Evolutionary conservation across 1,140 invertebrate species (phyloP).

Genomic region (Lasaia peninsularis): DNA sequence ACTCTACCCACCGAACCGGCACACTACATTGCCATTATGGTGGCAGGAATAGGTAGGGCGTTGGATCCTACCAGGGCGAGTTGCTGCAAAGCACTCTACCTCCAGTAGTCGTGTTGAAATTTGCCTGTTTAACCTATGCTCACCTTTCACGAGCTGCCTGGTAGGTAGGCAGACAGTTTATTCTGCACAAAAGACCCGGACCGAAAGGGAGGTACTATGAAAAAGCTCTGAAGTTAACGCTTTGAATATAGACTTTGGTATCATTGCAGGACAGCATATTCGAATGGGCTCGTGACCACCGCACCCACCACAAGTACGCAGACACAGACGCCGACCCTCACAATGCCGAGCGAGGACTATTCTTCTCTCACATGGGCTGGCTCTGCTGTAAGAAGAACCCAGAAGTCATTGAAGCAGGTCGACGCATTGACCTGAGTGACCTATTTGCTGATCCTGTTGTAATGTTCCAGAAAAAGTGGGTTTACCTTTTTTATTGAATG

Average conservation of each 20-base stretch:
- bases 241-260: not conserved
- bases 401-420: constrained; percentile 84
- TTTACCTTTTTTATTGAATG: constrained; percentile 15
- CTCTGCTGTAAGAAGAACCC: constrained; percentile 87
- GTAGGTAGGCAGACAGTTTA: too few species aligned
- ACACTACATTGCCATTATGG: too few species aligned
- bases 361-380: constrained; percentile 92
- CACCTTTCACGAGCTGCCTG: too few species aligned
- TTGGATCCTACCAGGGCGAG: too few species aligned
- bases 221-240: too few species aligned
- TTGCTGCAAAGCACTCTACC: too few species aligned
- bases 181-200: too few species aligned
- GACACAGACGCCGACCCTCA: constrained; percentile 91
- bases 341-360: constrained; percentile 88
- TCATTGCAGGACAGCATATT: constrained; percentile 61
- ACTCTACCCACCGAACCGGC: too few species aligned
- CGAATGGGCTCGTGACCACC: constrained; percentile 83
- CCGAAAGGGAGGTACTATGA: too few species aligned
- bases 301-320: constrained; percentile 89
- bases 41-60: too few species aligned
- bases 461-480: constrained; percentile 84
- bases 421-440: constrained; percentile 85
- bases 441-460: constrained; percentile 86
- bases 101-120: too few species aligned
- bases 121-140: too few species aligned